Base-by-base conservation (phyloP, 1,140 invertebrate species). In the Nephotettix cincticeps region DNA sequence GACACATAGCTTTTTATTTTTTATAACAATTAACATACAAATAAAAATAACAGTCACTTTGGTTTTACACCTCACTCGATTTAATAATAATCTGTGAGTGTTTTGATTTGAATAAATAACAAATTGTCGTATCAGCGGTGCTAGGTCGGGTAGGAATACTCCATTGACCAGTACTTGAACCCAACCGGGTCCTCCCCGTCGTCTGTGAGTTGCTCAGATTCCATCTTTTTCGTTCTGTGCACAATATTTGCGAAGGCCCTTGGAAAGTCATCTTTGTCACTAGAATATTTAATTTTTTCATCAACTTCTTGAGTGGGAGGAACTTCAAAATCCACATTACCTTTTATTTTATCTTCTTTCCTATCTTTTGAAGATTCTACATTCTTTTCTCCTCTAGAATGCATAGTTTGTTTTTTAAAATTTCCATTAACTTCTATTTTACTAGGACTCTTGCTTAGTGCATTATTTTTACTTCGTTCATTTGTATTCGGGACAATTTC, bases 81-180 rank as follows among this genome's bases (percentile, higher is more conserved):
- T 19, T 17, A 21, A 51, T 9, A 51, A 51, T 9, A 51, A 51
- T 19, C 6, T n/a, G n/a, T n/a, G n/a, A n/a, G n/a, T n/a, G 47
- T 21, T 51, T 21, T 19, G 47, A 51, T 19, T 51, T 4, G 19
- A 51, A 51, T 51, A 17, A 19, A 51, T 51, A 51, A n/a, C 47
- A 19, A 40, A 9, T 51, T 51, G 6, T 4, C 14, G 3, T 9
- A 19, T n/a, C n/a, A n/a, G n/a, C 47, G 25, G 4, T 64, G 29
- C 14, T 32, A 32, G 13, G 4, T 69, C 19, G 75, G 77, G 45
- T 73, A 75, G 63, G 79, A 80, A 75, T 84, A 85, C 76, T 85
- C 82, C 56, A 84, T 74, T n/a, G 82, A 82, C 84, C 84, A 86
- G 74, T 80, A 80, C 69, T 85, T 84, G 23, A 82, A 83, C 43